Evolutionary conservation across 2,113 vertebrate species (phyloP).

Genomic region (Chloebia gouldiae): DNA sequence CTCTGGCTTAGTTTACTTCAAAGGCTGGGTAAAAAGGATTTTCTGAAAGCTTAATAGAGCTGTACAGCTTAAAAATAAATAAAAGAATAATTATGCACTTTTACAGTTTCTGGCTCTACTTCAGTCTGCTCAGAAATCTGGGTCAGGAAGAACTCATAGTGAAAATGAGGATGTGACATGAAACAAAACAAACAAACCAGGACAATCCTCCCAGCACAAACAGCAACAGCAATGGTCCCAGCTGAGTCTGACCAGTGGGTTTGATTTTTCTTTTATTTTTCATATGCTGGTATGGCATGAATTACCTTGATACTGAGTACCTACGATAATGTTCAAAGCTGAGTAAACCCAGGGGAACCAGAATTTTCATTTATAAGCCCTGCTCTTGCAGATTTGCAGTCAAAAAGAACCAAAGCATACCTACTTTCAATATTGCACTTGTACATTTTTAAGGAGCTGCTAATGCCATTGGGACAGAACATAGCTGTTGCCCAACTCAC

Average conservation of each 20-base stretch:
- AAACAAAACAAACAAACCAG: conserved; percentile 14
- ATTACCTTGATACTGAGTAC: not conserved
- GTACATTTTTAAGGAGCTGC: not conserved
- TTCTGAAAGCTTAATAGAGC: conserved; percentile 51
- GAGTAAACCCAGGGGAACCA: not conserved
- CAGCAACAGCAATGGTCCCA: not conserved
- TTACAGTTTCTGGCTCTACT: conserved; percentile 20
- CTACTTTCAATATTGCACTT: not conserved
- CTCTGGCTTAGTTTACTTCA: conserved; percentile 53
- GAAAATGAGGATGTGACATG: conserved; percentile 23
- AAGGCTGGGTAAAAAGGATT: conserved; percentile 45
- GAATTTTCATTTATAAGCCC: not conserved
- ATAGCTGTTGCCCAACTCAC: not conserved
- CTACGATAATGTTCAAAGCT: not conserved
- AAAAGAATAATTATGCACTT: conserved; percentile 58
- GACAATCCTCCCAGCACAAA: not conserved
- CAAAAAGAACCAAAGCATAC: not conserved
- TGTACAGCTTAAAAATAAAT: conserved; percentile 58
- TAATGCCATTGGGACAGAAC: not conserved
- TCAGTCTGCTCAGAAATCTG: conserved; percentile 34
- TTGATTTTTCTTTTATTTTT: not conserved
- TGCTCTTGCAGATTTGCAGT: not conserved
- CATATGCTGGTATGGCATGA: not conserved
- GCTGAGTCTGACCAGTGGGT: not conserved
- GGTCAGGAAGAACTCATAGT: conserved; percentile 27